Evolutionary conservation across 2,888 invertebrate species (phyloP).

Genomic region (Scotopteryx bipunctaria): DNA sequence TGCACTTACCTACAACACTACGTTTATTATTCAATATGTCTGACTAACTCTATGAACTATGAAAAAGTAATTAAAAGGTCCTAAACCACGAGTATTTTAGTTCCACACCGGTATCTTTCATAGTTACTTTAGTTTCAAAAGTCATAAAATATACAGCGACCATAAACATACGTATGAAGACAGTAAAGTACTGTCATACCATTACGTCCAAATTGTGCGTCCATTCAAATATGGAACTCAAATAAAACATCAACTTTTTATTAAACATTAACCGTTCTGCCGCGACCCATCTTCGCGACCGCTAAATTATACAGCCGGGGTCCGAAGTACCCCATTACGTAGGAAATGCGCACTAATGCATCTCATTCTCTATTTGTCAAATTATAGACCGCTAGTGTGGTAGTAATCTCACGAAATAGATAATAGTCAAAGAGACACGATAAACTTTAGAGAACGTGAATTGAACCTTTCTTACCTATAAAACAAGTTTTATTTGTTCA

Average conservation of each 20-base stretch:
- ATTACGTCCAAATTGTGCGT: conserved; percentile 25
- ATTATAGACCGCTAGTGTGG: conserved; percentile 69
- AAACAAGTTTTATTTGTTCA: too few species aligned
- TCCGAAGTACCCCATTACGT: conserved; percentile 71
- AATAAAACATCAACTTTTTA: conserved; percentile 62
- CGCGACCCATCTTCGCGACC: conserved; percentile 67
- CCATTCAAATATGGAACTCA: conserved; percentile 53
- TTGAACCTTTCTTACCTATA: too few species aligned
- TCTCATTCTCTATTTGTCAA: conserved; percentile 82
- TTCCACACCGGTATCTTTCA: conserved; percentile 6
- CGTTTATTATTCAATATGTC: too few species aligned
- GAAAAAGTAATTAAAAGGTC: too few species aligned
- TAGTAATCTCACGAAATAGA: conserved; percentile 71
- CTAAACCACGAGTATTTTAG: conserved; percentile 5
- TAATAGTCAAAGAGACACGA: conserved; percentile 35
- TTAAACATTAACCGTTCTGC: conserved; percentile 59
- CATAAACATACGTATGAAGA: conserved; percentile 33
- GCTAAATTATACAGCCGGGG: conserved; percentile 73
- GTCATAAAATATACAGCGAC: conserved; percentile 24
- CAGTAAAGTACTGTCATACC: conserved; percentile 29
- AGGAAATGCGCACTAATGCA: conserved; percentile 79
- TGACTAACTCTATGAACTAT: too few species aligned
- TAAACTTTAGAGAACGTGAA: neutral
- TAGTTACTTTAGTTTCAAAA: conserved; percentile 18
- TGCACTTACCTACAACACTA: too few species aligned